phyloP scores from a whole-genome alignment of 2,888 invertebrate species.

The Pimpla rufipes region DNA sequence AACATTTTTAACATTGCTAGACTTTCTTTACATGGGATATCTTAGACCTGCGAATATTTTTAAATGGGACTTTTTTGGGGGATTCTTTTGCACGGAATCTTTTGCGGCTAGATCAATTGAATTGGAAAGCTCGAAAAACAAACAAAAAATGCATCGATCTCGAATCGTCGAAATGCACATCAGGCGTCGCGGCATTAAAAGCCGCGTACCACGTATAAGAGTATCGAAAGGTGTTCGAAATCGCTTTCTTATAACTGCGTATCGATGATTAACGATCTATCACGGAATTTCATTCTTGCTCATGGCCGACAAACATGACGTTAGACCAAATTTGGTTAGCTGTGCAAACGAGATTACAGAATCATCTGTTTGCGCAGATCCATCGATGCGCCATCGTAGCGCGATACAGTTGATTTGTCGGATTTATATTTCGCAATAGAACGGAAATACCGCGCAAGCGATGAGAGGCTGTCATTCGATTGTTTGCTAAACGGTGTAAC shows the following conservation, averaged over 20 bases:
- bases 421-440: neutral
- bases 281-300: neutral
- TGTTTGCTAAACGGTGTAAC: neutral
- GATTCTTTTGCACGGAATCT: too few relatives aligned
- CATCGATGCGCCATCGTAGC: neutral
- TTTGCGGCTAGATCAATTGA: too few relatives aligned
- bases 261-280: conserved; percentile 9
- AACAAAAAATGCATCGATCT: too few relatives aligned
- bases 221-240: neutral
- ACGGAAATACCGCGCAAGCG: neutral
- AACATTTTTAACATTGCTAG: too few relatives aligned
- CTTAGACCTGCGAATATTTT: too few relatives aligned
- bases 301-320: neutral
- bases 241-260: neutral
- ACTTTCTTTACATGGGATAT: too few relatives aligned
- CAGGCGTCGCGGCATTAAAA: neutral
- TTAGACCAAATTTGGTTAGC: conserved; percentile 16
- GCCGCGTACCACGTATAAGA: neutral
- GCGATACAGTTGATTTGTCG: neutral
- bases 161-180: too few relatives aligned
- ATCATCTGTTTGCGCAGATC: conserved; percentile 1
- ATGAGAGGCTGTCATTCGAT: neutral
- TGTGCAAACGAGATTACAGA: conserved; percentile 9
- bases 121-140: too few relatives aligned
- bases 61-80: too few relatives aligned